Evolutionary conservation across 2,888 invertebrate genomes (phyloP).

Genomic region (Ischnus inquisitorius): DNA sequence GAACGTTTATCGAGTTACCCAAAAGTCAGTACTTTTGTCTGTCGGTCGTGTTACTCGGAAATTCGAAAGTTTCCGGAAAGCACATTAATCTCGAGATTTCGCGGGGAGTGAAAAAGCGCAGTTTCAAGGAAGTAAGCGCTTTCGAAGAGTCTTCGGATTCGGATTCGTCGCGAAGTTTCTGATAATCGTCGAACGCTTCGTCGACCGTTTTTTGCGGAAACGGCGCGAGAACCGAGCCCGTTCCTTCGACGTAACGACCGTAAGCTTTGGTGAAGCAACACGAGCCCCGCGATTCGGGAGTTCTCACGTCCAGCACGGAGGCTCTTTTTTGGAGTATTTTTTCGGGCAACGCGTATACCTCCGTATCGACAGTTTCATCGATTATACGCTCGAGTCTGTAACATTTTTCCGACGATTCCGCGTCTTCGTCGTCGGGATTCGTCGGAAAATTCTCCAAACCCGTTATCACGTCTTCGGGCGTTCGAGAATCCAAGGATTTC

Average conservation of each 20-base stretch:
- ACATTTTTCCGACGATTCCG: conserved; percentile 59
- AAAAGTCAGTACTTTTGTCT: conserved; percentile 93
- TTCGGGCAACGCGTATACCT: conserved; percentile 87
- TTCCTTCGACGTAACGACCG: conserved; percentile 95
- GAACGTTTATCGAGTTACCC: conserved; percentile 96
- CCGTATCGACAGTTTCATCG: conserved; percentile 84
- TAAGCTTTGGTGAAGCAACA: conserved; percentile 99
- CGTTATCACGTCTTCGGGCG: conserved; percentile 74
- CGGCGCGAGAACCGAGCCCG: conserved; percentile 93
- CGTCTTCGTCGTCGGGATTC: background rate
- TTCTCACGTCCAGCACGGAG: conserved; percentile 93
- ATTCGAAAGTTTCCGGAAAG: conserved; percentile 92
- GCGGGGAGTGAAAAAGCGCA: conserved; percentile 95
- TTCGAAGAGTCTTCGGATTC: conserved; percentile 86
- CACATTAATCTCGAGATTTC: conserved; percentile 96
- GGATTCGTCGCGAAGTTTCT: conserved; percentile 84
- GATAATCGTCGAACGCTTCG: conserved; percentile 86
- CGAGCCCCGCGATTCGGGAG: conserved; percentile 89
- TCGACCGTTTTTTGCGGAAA: conserved; percentile 85
- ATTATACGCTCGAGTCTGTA: conserved; percentile 84
- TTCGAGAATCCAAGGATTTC: no score
- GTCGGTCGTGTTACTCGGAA: conserved; percentile 88
- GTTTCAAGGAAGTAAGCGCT: conserved; percentile 87
- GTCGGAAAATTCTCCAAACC: conserved; percentile 73
- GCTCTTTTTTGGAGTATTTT: conserved; percentile 90